A percentile compares a stretch with the other conserved stretches of the same genome.
phyloP scores from a whole-genome alignment of 2,797 vertebrate species.

The Acipenser ruthenus region DNA sequence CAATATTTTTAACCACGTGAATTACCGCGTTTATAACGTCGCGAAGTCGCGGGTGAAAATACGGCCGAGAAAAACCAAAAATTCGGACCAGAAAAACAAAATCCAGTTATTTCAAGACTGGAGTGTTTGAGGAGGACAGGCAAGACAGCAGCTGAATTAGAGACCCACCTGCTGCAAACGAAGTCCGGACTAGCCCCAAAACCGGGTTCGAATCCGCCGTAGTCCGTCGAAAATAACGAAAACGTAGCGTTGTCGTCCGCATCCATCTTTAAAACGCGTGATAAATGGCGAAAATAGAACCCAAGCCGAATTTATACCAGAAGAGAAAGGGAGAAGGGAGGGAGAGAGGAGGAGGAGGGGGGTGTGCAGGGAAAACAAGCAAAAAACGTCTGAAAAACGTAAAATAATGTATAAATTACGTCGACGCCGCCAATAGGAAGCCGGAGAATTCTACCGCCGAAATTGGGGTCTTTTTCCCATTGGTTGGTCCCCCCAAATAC shows the following conservation, averaged over 20 bases:
- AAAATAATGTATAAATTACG: neutral
- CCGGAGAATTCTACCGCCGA: neutral
- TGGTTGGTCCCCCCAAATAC: neutral
- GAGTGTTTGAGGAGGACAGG: too few relatives aligned
- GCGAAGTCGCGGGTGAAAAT: too few relatives aligned
- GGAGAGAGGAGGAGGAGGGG: too few relatives aligned
- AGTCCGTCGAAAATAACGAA: neutral
- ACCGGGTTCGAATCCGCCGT: too few relatives aligned
- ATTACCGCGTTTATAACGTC: too few relatives aligned
- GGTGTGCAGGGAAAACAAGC: neutral
- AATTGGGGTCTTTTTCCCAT: neutral
- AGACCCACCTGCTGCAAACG: neutral
- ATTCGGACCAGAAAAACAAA: too few relatives aligned
- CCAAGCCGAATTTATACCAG: neutral
- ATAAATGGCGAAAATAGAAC: neutral
- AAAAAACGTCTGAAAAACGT: neutral
- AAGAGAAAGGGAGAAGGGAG: neutral
- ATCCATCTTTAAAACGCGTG: neutral
- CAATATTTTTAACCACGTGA: too few relatives aligned
- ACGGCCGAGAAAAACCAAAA: too few relatives aligned
- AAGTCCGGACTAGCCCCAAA: neutral
- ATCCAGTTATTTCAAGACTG: too few relatives aligned
- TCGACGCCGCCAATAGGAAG: neutral
- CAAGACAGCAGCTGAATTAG: too few relatives aligned
- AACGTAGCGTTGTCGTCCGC: neutral